Evolutionary conservation across 1,140 invertebrate species (phyloP).

Genomic region (Brachionus rotundiformis): DNA sequence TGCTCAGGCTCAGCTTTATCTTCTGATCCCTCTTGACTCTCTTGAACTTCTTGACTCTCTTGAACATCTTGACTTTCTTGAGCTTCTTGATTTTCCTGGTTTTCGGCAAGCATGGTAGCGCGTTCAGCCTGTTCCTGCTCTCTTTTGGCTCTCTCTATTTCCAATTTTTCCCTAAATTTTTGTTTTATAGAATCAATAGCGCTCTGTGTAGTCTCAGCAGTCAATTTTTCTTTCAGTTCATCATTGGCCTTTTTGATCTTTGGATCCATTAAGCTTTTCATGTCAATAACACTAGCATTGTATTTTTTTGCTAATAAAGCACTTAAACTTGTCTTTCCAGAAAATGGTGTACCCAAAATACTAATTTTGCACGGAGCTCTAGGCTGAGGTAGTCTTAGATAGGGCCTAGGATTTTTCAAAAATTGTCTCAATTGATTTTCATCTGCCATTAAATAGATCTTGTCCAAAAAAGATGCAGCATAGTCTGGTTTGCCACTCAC

Average conservation of each 20-base stretch:
- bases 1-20: not conserved
- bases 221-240: constrained; percentile 33
- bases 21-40: not conserved
- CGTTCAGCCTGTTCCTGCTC: constrained; percentile 16
- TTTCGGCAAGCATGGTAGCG: constrained; percentile 53
- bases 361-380: constrained; percentile 61
- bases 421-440: constrained; percentile 62
- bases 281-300: constrained; percentile 59
- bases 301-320: constrained; percentile 61
- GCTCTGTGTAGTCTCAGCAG: not conserved
- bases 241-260: constrained; percentile 47
- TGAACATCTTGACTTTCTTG: constrained; percentile 30
- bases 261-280: constrained; percentile 19
- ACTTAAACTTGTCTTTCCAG: constrained; percentile 61
- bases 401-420: constrained; percentile 62
- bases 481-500: constrained; percentile 61
- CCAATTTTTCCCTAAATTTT: constrained; percentile 47
- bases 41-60: too few relatives aligned
- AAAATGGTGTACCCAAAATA: constrained; percentile 58
- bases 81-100: constrained; percentile 57
- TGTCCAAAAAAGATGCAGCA: constrained; percentile 60
- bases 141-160: constrained; percentile 8
- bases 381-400: constrained; percentile 62
- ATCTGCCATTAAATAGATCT: constrained; percentile 62
- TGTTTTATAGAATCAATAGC: constrained; percentile 37